phyloP scores from a whole-genome alignment of 1,140 invertebrate genomes.

The Brachionus paranguensis region DNA sequence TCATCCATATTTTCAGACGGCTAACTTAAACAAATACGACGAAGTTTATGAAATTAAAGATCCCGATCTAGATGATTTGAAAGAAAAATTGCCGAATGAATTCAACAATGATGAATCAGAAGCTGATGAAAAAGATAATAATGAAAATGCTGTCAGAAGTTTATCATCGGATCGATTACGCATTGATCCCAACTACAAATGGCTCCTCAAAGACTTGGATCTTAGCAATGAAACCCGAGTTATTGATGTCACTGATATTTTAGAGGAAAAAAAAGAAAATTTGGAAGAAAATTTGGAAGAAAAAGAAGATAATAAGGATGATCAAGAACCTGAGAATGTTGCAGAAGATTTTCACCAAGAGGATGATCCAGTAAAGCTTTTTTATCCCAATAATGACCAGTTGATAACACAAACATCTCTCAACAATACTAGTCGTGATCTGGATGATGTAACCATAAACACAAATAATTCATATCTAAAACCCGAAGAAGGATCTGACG shows the following conservation, averaged over 20 bases:
- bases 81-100: neutral
- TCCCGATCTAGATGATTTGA: neutral
- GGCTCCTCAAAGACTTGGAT: constrained; percentile 22
- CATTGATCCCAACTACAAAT: constrained; percentile 28
- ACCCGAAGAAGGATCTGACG: neutral
- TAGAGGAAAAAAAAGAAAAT: neutral
- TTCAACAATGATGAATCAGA: neutral
- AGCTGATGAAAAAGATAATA: neutral
- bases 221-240: neutral
- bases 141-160: neutral
- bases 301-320: neutral
- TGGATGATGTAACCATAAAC: constrained; percentile 4
- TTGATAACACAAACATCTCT: neutral
- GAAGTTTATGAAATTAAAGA: neutral
- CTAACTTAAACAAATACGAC: neutral
- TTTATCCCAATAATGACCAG: constrained; percentile 5
- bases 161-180: neutral
- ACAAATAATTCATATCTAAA: neutral
- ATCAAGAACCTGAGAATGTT: neutral
- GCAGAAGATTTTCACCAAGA: neutral
- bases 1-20: constrained; percentile 8
- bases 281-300: neutral
- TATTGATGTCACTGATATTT: constrained; percentile 28
- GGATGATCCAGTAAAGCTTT: constrained; percentile 3
- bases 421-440: constrained; percentile 1